Evolutionary conservation across 2,113 vertebrate species (phyloP), one percentile per base, ranked within the genome.

Genomic region (Nansenia antarctica): DNA sequence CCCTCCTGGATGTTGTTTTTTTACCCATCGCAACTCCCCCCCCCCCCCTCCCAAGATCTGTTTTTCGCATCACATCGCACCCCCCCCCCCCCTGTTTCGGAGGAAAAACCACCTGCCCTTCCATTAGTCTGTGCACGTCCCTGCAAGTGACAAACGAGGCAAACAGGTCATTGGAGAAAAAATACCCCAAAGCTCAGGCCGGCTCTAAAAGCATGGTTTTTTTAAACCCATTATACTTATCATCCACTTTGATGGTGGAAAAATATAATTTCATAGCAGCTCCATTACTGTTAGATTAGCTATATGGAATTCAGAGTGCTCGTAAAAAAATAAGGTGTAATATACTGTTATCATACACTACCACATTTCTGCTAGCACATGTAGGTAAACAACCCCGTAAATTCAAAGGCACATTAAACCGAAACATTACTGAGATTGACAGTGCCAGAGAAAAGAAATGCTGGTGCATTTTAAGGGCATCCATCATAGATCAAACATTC

Each of bases 381-480:
- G 55, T 71, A 79, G 52, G 77, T 83, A 86, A 87, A 87, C 84
- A 86, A 76, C 70, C 72, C 22, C 2, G 27, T 0, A 31, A 73
- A 82, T 87, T 88, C 85, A 87, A 85, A 87, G 84, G 67, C 74
- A 32, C 67, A 32, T 81, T 78, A 86, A 31, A 60, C 61, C 60
- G 3, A 73, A 35, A 65, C 22, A 70, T 73, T 67, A 75, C 52
- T 8, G 57, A 75, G 76, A 82, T 58, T 62, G 83, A 87, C 74
- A 53, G 57, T 79, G 31, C 32, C 53, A 63, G 9, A 9, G 62
- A 57, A 58, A 60, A 70, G 72, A 79, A 63, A 35, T 12, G 59
- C 62, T 12, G 63, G 34, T 70, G 65, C 20, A 65, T 76, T 78
- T 74, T 24, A 11, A 57, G 37, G 22, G 57, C 29, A 65, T 77